Evolutionary conservation across 2,888 invertebrate genomes (phyloP).

Genomic region (Tortricodes alternella): DNA sequence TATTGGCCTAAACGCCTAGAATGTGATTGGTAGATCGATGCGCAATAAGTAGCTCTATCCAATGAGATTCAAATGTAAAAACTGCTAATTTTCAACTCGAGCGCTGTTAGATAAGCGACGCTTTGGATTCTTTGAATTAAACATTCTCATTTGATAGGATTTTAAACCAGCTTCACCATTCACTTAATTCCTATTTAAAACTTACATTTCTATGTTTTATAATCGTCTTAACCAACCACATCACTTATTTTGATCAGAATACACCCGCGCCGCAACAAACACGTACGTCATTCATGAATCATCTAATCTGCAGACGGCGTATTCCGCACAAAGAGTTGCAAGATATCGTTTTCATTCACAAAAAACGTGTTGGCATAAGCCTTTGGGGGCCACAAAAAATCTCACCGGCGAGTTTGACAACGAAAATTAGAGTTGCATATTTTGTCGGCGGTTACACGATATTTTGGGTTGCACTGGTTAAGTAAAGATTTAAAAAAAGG

Average conservation of each 20-base stretch:
- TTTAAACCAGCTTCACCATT: too few relatives aligned
- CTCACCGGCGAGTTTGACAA: slow-evolving; percentile 21
- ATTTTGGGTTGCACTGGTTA: slow-evolving; percentile 1
- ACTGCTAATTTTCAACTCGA: too few relatives aligned
- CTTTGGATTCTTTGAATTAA: too few relatives aligned
- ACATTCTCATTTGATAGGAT: too few relatives aligned
- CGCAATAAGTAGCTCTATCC: too few relatives aligned
- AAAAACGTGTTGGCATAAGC: slow-evolving; percentile 50
- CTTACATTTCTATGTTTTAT: too few relatives aligned
- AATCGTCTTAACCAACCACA: background rate
- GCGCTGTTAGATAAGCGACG: too few relatives aligned
- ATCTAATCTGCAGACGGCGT: slow-evolving; percentile 52
- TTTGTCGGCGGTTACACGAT: too few relatives aligned
- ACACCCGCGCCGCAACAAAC: slow-evolving; percentile 1
- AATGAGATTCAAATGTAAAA: too few relatives aligned
- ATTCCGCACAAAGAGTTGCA: slow-evolving; percentile 51
- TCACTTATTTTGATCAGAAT: background rate
- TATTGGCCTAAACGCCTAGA: too few relatives aligned
- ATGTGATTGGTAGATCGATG: too few relatives aligned
- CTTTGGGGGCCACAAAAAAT: slow-evolving; percentile 50
- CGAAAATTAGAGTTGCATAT: slow-evolving; percentile 7
- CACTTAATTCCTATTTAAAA: too few relatives aligned
- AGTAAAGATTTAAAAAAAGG: background rate
- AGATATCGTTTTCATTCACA: slow-evolving; percentile 49
- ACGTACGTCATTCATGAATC: slow-evolving; percentile 51